A percentile compares a stretch with the other conserved stretches of the same genome.
Conservation (phyloP, 2,888 invertebrate genomes). For the Lepidochrysops patricia region DNA sequence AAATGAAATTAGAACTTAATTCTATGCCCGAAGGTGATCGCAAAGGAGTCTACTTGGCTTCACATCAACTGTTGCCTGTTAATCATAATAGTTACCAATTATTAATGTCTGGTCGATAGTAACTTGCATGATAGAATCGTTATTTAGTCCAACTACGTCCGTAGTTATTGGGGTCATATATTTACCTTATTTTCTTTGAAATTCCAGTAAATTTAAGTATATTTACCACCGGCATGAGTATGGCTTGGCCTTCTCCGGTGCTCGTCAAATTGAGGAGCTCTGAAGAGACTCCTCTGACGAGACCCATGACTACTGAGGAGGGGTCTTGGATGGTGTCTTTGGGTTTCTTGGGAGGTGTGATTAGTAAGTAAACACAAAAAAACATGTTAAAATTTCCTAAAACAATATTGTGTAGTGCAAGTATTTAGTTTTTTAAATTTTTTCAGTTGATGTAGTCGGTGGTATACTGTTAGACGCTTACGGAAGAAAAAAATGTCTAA, state of each 20-base stretch:
- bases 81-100: too few species aligned
- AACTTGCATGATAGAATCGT: too few species aligned
- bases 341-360: conserved; percentile 20
- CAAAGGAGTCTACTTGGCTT: too few species aligned
- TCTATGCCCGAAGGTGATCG: too few species aligned
- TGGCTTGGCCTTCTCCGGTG: conserved; percentile 30
- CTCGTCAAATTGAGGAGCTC: conserved; percentile 28
- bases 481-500: conserved; percentile 13
- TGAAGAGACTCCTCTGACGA: conserved; percentile 21
- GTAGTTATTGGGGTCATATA: too few species aligned
- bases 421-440: background rate
- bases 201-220: conserved; percentile 28
- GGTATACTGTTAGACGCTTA: conserved; percentile 3
- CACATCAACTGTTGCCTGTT: too few species aligned
- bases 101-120: too few species aligned
- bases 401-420: too few species aligned
- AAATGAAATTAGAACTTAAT: too few species aligned
- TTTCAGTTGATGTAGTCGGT: conserved; percentile 8
- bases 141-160: too few species aligned
- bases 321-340: conserved; percentile 28
- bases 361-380: background rate
- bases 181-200: too few species aligned
- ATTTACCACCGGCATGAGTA: conserved; percentile 25
- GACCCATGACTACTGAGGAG: conserved; percentile 25
- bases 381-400: too few species aligned